Evolutionary conservation across 2,113 vertebrate species (phyloP), one percentile per base, ranked within the genome.

Genomic region (Urocitellus parryii): DNA sequence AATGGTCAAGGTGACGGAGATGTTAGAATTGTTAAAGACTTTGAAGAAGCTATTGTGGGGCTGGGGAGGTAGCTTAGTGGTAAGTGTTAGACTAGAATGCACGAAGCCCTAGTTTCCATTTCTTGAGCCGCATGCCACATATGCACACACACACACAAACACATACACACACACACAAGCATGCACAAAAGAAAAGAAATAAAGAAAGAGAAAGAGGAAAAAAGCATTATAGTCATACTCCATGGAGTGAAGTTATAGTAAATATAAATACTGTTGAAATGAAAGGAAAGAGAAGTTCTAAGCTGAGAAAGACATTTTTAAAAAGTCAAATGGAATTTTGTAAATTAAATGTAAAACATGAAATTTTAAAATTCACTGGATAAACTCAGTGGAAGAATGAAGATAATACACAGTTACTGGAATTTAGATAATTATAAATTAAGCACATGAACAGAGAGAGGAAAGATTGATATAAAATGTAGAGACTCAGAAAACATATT

Each of bases 1-100:
- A 88, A 58, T 22, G 16, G 20, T 7, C 20, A 76, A 13, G 39
- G 85, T 78, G 42, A 70, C 63, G 1, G 27, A 63, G 51, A 84
- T 93, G 73, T 42, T 88, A 13, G 39, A 78, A 61, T 61, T 84
- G 42, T 63, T 25, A 92, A 95, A 85, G 13, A 82, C 39, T 89
- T 89, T 65, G 37, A 45, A 63, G 48, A 58, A 77, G 10, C 37
- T 56, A 58, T 67, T 70, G 20, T 58, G 22, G 20, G 20, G 56
- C 56, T 58, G 56, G 7, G 56, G 56, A 58, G 56, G 56, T 58
- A 58, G 20, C 56, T 24, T 58, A 22, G 18, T 58, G 56, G 56
- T 58, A 58, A 58, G 8, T 58, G 20, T 58, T 58, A 22, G 56
- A 58, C 18, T 58, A 58, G 56, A 6, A 22, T 22, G 18, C 56